Evolutionary conservation across 2,113 vertebrate genomes (phyloP), one percentile per base, ranked within the genome.

Genomic region (Pygoscelis antarcticus): DNA sequence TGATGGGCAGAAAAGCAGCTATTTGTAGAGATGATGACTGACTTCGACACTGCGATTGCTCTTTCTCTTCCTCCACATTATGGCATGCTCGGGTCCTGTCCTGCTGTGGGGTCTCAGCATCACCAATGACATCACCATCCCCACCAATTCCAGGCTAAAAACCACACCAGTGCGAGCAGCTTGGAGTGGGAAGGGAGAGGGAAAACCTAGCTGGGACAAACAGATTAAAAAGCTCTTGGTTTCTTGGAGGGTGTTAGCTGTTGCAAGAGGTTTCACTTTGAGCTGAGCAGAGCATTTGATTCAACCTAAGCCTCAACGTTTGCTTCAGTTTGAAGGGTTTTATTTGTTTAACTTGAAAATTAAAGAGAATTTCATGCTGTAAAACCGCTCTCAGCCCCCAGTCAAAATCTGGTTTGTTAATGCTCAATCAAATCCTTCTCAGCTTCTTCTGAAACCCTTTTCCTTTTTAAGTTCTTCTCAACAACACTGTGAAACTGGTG

Each of bases 331-430:
- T 85, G 61, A 88, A 89, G 42, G 30, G 36, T 1, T 80, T 90
- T 87, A 90, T 94, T 93, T 95, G 82, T 88, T 90, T 92, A 74
- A 96, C 76, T 87, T 70, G 68, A 83, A 96, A 92, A 78, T 94
- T 72, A n/a, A 88, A 84, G 40, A 69, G 42, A 96, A 81, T 96
- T 89, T 92, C 76, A 51, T 1, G 42, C 76, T 71, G 64, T 86
- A 70, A 94, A 96, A 57, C 68, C 2, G 20, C 72, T 89, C 86
- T 81, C 83, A 81, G 42, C 86, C 38, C 68, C 32, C 64, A 49
- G 64, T 75, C 2, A 18, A 71, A 92, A 94, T 96, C 68, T 86
- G 86, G 42, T 42, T 87, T 94, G 83, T 89, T 96, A 96, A 96
- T 81, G 72, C 80, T 94, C 49, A 40, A 7, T 68, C 93, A 93